Evolutionary conservation across 2,888 invertebrate species (phyloP), one percentile per base, ranked within the genome.

Genomic region (Drosophila colorata): DNA sequence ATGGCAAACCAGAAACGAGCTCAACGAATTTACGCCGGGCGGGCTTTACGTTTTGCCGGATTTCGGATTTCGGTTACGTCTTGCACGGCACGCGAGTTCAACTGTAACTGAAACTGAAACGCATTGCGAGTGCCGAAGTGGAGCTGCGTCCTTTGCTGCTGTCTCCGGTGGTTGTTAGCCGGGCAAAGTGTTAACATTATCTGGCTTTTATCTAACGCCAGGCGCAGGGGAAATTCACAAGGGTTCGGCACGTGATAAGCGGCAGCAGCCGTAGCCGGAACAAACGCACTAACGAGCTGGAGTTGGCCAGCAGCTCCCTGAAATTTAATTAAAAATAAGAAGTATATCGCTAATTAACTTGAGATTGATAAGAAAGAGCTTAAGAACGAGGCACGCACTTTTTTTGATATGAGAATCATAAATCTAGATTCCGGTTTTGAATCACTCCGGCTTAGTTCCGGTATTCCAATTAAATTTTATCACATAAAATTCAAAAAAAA

Each of bases 51-150:
- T 20, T 20, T 2, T 9, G 49, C 44, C 44, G 51, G 38, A 44
- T 7, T 35, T 8, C 44, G 51, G 38, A 44, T 7, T 35, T 8
- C 9, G 38, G 43, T 40, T 23, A 65, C 72, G 80, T 77, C 69
- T 67, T 56, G 80, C 69, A 69, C 85, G 63, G 47, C 20, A 64
- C 69, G 80, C 77, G 53, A 60, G 80, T 64, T 69, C 60, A 82
- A 78, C 73, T 74, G 71, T 77, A 44, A 85, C 87, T 85, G 80
- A 85, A 44, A 85, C 87, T 85, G 80, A 85, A 63, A 80, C 70
- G 57, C 77, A 75, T 55, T 72, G 56, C 52, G 67, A 66, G 47
- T 52, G 59, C 55, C 67, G 61, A 14, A 8, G 14, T 49, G 52
- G 31, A 68, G 69, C 53, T 64, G 51, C 52, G 68, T 70, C 74